Evolutionary conservation across 1,140 invertebrate species (phyloP), one percentile per base, ranked within the genome.

Genomic region (Calephelis virginiensis): DNA sequence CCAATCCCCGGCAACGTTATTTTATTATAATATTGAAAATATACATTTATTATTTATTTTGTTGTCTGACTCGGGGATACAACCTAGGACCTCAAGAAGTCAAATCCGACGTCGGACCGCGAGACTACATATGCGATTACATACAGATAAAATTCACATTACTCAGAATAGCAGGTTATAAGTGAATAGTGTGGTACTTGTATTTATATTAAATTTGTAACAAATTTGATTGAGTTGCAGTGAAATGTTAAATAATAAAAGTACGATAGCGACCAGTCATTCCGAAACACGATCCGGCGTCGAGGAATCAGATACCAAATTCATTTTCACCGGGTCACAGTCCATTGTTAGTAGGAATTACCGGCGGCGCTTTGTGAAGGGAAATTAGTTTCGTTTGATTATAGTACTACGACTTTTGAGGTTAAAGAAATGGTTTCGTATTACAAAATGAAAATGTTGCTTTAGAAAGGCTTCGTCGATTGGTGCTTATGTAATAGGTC

Each of bases 311-410:
- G 68, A 66, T 63, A 49, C 37, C 37, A 43, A 59, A 53, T 47
- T 64, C 53, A 60, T 61, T 66, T 62, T 62, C 61, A 47, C 60
- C 69, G 63, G 64, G 49, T 69, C 66, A 59, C 17, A 62, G 40
- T 64, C 65, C 43, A 64, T 72, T 74, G 69, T 71, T 68, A 65
- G 17, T 11, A 66, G 46, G 61, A 71, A 71, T 71, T 71, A 71
- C 61, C 50, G 64, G 64, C 53, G 66, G 17, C 49, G 67, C 63
- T 71, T 64, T 64, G 63, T 67, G 45, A 14, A 49, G 61, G 66
- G 45, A 68, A 70, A 71, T 71, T 71, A 68, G 59, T 68, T 71
- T 66, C 43, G 60, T 71, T 68, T 59, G 66, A 65, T 68, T 68
- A 60, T 71, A 43, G 43, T 40, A 12, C 47, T 1, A 48, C 47